Evolutionary conservation across 2,113 vertebrate genomes (phyloP).

Genomic region (Globicephala melas): DNA sequence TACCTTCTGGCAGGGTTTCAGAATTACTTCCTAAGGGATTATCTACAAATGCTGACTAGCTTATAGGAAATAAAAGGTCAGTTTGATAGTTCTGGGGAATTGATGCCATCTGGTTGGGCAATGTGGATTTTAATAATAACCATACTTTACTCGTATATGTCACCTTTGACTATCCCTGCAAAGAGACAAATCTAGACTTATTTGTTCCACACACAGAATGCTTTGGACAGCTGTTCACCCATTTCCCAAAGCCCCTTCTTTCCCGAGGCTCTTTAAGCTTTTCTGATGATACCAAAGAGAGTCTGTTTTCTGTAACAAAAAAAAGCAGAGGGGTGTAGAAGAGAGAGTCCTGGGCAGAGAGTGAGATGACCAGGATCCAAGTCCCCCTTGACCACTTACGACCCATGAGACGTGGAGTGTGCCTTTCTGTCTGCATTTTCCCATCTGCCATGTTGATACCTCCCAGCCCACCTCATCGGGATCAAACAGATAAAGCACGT

Average conservation of each 20-base stretch:
- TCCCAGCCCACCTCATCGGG: neutral
- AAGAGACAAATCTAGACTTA: neutral
- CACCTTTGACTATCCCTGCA: conserved; percentile 31
- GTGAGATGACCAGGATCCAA: neutral
- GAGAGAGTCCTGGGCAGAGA: neutral
- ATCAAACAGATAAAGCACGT: neutral
- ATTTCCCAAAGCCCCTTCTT: neutral
- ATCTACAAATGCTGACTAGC: neutral
- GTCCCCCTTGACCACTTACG: neutral
- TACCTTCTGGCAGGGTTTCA: neutral
- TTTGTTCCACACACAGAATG: neutral
- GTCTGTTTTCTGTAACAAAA: neutral
- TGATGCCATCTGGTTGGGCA: conserved; percentile 11
- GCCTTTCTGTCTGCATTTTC: neutral
- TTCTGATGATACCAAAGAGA: neutral
- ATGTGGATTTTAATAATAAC: conserved; percentile 10
- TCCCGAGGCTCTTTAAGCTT: neutral
- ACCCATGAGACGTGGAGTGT: neutral
- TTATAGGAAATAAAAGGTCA: conserved; percentile 21
- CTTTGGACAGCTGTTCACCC: conserved; percentile 30
- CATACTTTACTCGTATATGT: neutral
- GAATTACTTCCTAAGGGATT: neutral
- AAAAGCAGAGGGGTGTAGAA: neutral
- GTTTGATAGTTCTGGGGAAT: neutral
- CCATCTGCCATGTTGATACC: neutral